Conservation (phyloP, 2,888 invertebrate genomes). For the Scaeva pyrastri region DNA sequence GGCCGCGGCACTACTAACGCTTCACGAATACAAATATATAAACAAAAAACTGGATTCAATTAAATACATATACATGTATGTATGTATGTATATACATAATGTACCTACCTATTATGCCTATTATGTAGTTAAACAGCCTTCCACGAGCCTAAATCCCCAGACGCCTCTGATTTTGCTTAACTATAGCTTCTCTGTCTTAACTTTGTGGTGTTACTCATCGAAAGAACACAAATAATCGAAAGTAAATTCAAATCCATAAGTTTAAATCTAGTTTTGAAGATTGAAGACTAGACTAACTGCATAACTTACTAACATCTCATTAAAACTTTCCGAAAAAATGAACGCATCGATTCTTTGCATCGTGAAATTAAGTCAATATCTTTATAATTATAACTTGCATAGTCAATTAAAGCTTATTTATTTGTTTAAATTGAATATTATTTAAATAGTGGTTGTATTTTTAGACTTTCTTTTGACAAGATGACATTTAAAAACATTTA, state of each 20-base stretch:
- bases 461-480: neutral
- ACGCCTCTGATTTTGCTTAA: neutral
- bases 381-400: neutral
- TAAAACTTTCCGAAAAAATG: too few species aligned
- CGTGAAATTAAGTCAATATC: neutral
- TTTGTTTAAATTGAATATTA: neutral
- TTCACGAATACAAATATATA: too few species aligned
- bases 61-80: too few species aligned
- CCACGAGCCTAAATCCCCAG: neutral
- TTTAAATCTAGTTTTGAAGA: neutral
- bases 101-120: too few species aligned
- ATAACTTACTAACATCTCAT: too few species aligned
- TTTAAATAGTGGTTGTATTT: neutral
- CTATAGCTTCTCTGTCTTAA: neutral
- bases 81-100: too few species aligned
- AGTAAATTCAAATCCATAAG: neutral
- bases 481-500: slow-evolving; percentile 5
- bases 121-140: neutral
- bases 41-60: neutral
- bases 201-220: slow-evolving; percentile 3
- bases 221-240: slow-evolving; percentile 20
- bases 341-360: too few species aligned
- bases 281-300: neutral
- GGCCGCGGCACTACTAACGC: too few species aligned
- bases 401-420: neutral